These are phyloP conservation scores for Plectus sambesii DNA, from an alignment of 1,140 invertebrate species.

Conservation along the genomic window DNA sequence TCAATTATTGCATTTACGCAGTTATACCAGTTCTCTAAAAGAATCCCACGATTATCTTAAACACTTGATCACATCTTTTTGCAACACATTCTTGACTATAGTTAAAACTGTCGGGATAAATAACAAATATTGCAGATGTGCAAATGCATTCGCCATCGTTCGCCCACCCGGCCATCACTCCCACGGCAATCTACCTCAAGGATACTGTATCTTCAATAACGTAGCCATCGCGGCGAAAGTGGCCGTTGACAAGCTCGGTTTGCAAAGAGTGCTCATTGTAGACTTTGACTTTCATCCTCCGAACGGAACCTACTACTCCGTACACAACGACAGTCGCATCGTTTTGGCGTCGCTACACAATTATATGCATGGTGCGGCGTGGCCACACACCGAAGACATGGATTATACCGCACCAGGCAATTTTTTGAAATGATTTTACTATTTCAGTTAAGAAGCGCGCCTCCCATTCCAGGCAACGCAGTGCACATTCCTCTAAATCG, in stretches of 20 bases:
- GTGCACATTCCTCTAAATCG: constrained; percentile 21
- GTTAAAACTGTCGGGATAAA: neutral
- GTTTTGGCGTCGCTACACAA: constrained; percentile 20
- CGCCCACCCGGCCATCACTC: constrained; percentile 88
- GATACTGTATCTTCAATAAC: constrained; percentile 93
- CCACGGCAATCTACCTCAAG: constrained; percentile 68
- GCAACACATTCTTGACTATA: no score
- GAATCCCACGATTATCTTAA: no score
- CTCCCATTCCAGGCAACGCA: constrained; percentile 13
- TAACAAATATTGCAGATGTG: constrained; percentile 13
- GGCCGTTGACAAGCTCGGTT: constrained; percentile 20
- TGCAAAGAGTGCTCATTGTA: constrained; percentile 23
- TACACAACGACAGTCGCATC: constrained; percentile 19
- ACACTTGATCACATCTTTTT: no score
- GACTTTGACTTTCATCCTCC: constrained; percentile 24
- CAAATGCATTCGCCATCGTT: constrained; percentile 26
- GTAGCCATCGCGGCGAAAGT: constrained; percentile 71
- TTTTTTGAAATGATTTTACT: constrained; percentile 1
- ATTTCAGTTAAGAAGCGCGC: neutral
- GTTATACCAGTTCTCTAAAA: no score
- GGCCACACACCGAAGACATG: constrained; percentile 19
- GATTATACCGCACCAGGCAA: constrained; percentile 13
- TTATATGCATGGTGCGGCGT: constrained; percentile 22
- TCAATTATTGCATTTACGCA: no score
- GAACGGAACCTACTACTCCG: constrained; percentile 22